Evolutionary conservation across 2,113 vertebrate genomes (phyloP).

Genomic region (Peromyscus polionotus): DNA sequence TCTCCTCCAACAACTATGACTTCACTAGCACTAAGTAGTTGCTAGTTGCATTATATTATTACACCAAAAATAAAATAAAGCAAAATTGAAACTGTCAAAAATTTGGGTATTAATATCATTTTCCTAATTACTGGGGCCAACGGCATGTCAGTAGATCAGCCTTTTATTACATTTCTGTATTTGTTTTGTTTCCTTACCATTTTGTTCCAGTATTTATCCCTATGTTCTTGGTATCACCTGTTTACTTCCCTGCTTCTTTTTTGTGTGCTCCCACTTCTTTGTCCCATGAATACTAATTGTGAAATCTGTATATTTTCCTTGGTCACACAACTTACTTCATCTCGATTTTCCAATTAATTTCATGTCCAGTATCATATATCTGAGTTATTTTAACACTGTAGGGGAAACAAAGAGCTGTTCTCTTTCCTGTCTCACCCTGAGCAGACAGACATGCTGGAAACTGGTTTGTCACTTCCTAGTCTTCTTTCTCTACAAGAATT

Average conservation of each 20-base stretch:
- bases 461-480: constrained; percentile 20
- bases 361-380: not conserved
- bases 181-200: not conserved
- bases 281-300: not conserved
- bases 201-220: fast-evolving
- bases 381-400: not conserved
- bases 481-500: not conserved
- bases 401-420: not conserved
- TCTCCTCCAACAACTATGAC: not conserved
- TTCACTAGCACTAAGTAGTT: not conserved
- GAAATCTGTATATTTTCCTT: not conserved
- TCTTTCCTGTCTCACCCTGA: not conserved
- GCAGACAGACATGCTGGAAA: not conserved
- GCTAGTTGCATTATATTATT: not conserved
- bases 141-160: not conserved
- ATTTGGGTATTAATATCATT: not conserved
- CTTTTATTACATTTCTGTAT: not conserved
- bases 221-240: too few species aligned
- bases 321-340: not conserved
- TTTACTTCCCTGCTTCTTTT: not conserved
- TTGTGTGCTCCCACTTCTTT: not conserved
- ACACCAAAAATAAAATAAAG: not conserved
- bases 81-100: not conserved
- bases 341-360: not conserved
- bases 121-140: not conserved